phyloP scores from a whole-genome alignment of 2,113 vertebrate genomes.

The Tauraco erythrolophus region DNA sequence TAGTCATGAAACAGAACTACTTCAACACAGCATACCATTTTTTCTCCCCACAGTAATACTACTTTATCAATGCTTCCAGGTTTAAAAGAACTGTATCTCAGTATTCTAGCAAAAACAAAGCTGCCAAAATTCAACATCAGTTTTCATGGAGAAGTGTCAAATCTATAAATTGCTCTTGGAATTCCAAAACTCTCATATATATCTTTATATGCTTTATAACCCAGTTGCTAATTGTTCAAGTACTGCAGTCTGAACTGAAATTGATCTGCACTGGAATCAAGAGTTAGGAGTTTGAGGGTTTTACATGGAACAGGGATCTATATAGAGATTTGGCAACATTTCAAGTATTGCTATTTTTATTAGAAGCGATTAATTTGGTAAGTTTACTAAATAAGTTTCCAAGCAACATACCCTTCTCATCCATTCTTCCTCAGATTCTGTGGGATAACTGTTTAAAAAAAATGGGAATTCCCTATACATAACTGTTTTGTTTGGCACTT shows the following conservation, averaged over 20 bases:
- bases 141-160: not conserved
- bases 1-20: not conserved
- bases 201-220: not conserved
- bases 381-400: not conserved
- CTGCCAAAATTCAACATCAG: not conserved
- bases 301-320: not conserved
- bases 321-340: not conserved
- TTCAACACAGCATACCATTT: not conserved
- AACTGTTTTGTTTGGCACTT: not conserved
- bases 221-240: not conserved
- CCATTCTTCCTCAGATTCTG: not conserved
- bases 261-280: not conserved
- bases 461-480: not conserved
- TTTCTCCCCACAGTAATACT: not conserved
- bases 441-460: not conserved
- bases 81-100: not conserved
- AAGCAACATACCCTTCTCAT: not conserved
- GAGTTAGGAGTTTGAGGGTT: not conserved
- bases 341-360: not conserved
- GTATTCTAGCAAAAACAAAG: not conserved
- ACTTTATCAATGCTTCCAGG: not conserved
- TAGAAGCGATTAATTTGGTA: not conserved
- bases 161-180: not conserved
- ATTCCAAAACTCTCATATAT: not conserved
- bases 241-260: not conserved